Evolutionary conservation across 2,797 vertebrate species (phyloP).

Genomic region (Onychomys torridus): DNA sequence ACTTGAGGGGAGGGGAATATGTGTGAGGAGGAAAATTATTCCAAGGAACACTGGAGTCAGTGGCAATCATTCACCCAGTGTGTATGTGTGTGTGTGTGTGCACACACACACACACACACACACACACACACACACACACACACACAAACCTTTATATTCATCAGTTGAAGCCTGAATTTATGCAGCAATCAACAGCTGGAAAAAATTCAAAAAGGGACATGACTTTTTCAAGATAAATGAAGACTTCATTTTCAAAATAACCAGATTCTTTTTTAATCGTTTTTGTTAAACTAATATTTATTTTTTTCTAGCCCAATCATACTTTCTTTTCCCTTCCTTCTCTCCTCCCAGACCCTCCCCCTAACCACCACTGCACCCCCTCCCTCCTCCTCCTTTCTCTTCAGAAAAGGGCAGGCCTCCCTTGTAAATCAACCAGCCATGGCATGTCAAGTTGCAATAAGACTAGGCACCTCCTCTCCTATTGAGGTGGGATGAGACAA

Average conservation of each 20-base stretch:
- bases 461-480: background rate
- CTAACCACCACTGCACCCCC: background rate
- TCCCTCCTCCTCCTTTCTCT: background rate
- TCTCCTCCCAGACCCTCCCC: background rate
- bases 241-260: constrained; percentile 2
- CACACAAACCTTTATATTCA: background rate
- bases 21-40: background rate
- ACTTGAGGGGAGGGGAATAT: background rate
- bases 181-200: background rate
- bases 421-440: background rate
- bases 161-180: background rate
- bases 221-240: background rate
- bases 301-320: background rate
- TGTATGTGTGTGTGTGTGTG: fast-evolving
- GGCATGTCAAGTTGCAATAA: background rate
- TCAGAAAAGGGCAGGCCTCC: background rate
- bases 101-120: background rate
- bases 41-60: background rate
- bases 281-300: background rate
- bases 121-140: background rate
- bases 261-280: background rate
- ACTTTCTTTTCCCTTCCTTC: background rate
- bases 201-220: background rate
- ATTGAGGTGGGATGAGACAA: background rate
- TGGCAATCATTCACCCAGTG: background rate